Conservation (phyloP, 1,140 invertebrate genomes). For the Diachasma alloeum region DNA sequence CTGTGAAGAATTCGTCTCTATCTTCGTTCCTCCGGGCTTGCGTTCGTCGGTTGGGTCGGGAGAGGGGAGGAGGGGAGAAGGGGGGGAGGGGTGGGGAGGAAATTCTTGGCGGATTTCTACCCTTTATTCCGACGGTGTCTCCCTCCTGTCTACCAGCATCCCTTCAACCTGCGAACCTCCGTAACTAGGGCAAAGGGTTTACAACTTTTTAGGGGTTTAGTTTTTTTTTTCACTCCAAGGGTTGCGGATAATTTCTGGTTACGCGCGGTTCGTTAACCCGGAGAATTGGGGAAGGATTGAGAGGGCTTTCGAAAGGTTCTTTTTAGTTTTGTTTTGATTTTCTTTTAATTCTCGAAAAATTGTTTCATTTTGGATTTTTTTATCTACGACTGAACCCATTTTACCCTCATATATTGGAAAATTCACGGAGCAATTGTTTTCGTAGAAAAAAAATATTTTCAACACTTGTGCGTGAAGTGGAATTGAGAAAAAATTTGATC, state of each 20-base stretch:
- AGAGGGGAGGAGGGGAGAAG: background rate
- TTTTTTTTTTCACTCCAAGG: background rate
- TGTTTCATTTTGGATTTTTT: background rate
- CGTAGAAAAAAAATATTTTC: too few relatives aligned
- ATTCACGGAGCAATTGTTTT: too few relatives aligned
- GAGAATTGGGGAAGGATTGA: background rate
- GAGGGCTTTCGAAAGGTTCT: background rate
- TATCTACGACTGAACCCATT: too few relatives aligned
- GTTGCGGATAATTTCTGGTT: background rate
- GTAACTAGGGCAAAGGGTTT: background rate
- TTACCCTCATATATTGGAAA: too few relatives aligned
- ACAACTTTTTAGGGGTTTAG: background rate
- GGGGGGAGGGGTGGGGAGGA: background rate
- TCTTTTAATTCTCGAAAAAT: too few relatives aligned
- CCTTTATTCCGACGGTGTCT: background rate
- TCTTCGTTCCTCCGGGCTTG: too few relatives aligned
- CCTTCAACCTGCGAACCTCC: background rate
- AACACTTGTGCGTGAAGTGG: too few relatives aligned
- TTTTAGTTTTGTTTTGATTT: too few relatives aligned
- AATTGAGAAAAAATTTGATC: too few relatives aligned
- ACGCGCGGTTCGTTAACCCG: background rate
- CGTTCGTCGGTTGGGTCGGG: background rate
- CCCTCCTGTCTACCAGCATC: background rate
- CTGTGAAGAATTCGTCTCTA: too few relatives aligned
- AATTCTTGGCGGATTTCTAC: background rate